These are phyloP conservation scores for Hermatobates lingyangjiaoensis DNA, from an alignment of 1,140 invertebrate genomes.

Conservation along the genomic window DNA sequence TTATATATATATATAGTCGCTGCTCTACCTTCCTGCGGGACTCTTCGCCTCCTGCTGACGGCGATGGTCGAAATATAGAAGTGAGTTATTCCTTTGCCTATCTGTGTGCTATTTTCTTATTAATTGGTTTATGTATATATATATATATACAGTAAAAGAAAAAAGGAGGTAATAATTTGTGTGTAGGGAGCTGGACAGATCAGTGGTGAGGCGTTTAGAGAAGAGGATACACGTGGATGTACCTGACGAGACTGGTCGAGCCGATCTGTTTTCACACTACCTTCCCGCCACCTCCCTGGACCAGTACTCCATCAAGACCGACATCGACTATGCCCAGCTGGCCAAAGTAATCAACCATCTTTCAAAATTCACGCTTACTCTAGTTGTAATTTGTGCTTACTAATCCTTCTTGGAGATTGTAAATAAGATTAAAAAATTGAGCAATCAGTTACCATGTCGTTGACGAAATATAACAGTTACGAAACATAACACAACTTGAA, in stretches of 20 bases:
- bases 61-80: background rate
- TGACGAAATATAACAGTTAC: background rate
- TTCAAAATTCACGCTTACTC: background rate
- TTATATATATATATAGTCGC: background rate
- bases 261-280: conserved; percentile 18
- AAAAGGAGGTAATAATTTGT: background rate
- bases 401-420: background rate
- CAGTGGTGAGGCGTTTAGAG: conserved; percentile 70
- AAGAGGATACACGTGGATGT: conserved; percentile 56
- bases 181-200: conserved; percentile 65
- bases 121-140: background rate
- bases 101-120: background rate
- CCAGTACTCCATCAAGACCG: conserved; percentile 18
- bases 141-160: background rate
- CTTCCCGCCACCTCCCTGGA: conserved; percentile 19
- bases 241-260: conserved; percentile 12
- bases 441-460: background rate
- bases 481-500: background rate
- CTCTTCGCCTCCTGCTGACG: background rate
- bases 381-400: background rate
- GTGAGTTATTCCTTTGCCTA: background rate
- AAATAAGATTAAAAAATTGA: background rate
- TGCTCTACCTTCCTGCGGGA: background rate
- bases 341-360: conserved; percentile 23
- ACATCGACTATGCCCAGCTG: conserved; percentile 34